Percentiles rank a stretch among this genome's conserved stretches.
Evolutionary conservation across 2,113 vertebrate species (phyloP).

Genomic region (Proteles cristata): DNA sequence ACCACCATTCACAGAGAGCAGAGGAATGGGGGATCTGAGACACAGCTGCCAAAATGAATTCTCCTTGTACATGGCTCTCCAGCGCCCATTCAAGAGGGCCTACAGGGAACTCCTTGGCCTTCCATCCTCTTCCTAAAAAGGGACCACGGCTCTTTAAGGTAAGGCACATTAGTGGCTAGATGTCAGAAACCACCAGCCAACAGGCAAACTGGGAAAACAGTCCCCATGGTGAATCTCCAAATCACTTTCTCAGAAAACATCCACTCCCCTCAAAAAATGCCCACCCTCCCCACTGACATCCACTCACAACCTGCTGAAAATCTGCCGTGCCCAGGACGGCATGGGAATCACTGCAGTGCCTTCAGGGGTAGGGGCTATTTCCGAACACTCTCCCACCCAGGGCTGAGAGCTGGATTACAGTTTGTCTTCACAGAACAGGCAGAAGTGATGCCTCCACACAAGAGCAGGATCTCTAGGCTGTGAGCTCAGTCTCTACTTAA

Average conservation of each 20-base stretch:
- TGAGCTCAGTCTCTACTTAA: neutral
- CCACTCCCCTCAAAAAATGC: neutral
- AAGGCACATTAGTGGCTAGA: neutral
- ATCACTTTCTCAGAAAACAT: neutral
- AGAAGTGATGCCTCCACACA: neutral
- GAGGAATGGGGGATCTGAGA: neutral
- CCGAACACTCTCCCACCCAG: neutral
- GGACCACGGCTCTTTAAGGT: neutral
- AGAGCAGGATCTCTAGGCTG: no score
- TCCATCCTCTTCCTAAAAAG: neutral
- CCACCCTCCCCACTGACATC: neutral
- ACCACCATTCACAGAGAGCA: neutral
- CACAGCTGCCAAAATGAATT: neutral
- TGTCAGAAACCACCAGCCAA: neutral
- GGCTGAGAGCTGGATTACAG: neutral
- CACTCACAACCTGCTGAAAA: neutral
- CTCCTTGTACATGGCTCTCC: neutral
- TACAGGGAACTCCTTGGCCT: fast-evolving
- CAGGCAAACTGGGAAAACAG: neutral
- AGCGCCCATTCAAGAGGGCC: neutral
- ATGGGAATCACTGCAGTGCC: neutral
- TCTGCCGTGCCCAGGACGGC: neutral
- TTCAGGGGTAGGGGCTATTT: neutral
- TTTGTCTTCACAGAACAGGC: neutral
- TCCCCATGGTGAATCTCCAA: neutral